Conservation (phyloP, 1,140 invertebrate species). For the Drosophila arawakana region DNA sequence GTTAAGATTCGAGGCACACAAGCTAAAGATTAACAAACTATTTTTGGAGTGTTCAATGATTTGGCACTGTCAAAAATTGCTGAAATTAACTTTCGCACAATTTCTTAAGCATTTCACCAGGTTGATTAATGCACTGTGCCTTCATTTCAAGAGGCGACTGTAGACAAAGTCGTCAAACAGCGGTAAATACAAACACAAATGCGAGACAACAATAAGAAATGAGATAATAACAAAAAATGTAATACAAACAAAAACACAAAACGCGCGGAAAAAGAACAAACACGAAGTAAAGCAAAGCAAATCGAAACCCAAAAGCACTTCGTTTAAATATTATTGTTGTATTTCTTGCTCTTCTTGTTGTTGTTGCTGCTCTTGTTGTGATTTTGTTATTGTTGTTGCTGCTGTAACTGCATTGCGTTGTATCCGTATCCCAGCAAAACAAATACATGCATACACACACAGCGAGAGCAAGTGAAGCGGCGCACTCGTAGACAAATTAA, state of each 20-base stretch:
- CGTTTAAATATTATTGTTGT: constrained; percentile 52
- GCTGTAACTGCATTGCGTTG: constrained; percentile 41
- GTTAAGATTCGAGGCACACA: background rate
- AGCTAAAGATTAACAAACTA: no score
- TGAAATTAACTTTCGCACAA: background rate
- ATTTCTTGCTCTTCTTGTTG: constrained; percentile 38
- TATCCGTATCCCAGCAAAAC: constrained; percentile 60
- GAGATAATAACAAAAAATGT: constrained; percentile 80
- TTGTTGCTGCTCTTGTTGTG: constrained; percentile 20
- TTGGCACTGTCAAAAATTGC: no score
- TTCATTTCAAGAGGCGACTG: constrained; percentile 38
- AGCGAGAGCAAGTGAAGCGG: constrained; percentile 64
- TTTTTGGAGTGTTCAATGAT: no score
- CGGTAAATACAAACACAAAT: constrained; percentile 25
- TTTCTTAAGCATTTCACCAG: background rate
- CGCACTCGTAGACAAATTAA: constrained; percentile 61
- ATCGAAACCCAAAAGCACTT: constrained; percentile 31
- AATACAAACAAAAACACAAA: constrained; percentile 69
- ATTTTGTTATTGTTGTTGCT: constrained; percentile 11
- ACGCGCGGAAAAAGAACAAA: constrained; percentile 70
- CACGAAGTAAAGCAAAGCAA: constrained; percentile 32
- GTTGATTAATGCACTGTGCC: constrained; percentile 9
- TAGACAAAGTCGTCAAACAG: constrained; percentile 39
- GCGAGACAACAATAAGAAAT: constrained; percentile 63
- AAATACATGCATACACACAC: constrained; percentile 50